Conservation (phyloP, 2,113 vertebrate genomes). For the Leptobrachium leishanense region DNA sequence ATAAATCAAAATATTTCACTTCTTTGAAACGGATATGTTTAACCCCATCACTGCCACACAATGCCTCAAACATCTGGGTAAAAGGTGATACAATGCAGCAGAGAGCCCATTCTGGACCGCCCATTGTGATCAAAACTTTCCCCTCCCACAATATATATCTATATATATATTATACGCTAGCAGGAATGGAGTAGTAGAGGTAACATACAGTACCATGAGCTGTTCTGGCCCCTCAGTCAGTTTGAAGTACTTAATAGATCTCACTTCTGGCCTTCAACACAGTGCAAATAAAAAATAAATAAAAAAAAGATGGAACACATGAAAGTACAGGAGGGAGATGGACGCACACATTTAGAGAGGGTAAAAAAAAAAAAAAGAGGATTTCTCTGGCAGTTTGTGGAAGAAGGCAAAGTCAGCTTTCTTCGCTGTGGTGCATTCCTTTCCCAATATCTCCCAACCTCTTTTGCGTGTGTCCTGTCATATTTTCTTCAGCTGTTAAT, state of each 20-base stretch:
- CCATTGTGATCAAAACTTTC: conserved; percentile 26
- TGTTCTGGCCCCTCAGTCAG: conserved; percentile 76
- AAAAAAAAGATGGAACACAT: conserved; percentile 27
- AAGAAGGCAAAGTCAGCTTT: conserved; percentile 65
- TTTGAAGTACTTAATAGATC: conserved; percentile 71
- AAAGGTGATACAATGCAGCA: conserved; percentile 25
- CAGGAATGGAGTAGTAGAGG: conserved; percentile 91
- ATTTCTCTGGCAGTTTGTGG: conserved; percentile 59
- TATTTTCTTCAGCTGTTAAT: conserved; percentile 87
- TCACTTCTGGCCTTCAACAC: conserved; percentile 72
- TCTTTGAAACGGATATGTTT: background rate
- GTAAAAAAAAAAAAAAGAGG: conserved; percentile 28
- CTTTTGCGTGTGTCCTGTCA: conserved; percentile 78
- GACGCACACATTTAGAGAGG: conserved; percentile 21
- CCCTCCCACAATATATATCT: conserved; percentile 29
- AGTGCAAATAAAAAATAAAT: conserved; percentile 48
- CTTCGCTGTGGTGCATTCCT: conserved; percentile 66
- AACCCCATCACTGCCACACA: conserved; percentile 13
- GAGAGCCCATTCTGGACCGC: background rate
- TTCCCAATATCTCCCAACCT: conserved; percentile 68
- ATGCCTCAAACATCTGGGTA: background rate
- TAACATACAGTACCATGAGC: conserved; percentile 98
- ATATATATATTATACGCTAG: conserved; percentile 56
- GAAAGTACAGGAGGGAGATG: conserved; percentile 38
- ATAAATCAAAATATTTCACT: too few relatives aligned